Percentiles rank a stretch among this genome's conserved stretches.
Conservation (phyloP, 2,113 vertebrate species). For the Monarcha castaneiventris region DNA sequence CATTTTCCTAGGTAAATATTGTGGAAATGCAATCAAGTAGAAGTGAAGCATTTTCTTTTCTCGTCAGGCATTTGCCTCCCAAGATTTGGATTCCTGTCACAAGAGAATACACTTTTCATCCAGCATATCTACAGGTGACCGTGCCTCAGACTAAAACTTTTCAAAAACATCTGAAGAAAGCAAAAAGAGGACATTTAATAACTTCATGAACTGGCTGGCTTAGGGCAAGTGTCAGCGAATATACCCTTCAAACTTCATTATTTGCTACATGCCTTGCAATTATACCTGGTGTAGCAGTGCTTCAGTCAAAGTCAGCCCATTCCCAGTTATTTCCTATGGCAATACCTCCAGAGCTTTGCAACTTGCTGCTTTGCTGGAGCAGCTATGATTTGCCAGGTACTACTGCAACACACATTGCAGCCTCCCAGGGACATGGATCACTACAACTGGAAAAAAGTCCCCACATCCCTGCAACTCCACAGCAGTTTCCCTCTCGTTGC, state of each 20-base stretch:
- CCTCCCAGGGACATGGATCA: accelerated
- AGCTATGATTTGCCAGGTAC: not conserved
- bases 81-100: not conserved
- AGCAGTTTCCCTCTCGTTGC: not conserved
- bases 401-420: not conserved
- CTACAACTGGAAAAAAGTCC: not conserved
- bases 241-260: not conserved
- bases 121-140: not conserved
- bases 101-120: not conserved
- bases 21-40: not conserved
- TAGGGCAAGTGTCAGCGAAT: not conserved
- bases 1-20: not conserved
- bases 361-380: not conserved
- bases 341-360: not conserved
- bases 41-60: not conserved
- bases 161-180: not conserved
- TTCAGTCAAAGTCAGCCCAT: not conserved
- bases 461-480: not conserved
- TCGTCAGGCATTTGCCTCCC: not conserved
- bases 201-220: not conserved
- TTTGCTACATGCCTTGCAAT: not conserved
- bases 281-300: not conserved
- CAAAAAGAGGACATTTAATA: not conserved
- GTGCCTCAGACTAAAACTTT: not conserved
- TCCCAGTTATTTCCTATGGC: not conserved